Base-by-base conservation (phyloP, 2,113 vertebrate species). In the Nesogale talazaci region DNA sequence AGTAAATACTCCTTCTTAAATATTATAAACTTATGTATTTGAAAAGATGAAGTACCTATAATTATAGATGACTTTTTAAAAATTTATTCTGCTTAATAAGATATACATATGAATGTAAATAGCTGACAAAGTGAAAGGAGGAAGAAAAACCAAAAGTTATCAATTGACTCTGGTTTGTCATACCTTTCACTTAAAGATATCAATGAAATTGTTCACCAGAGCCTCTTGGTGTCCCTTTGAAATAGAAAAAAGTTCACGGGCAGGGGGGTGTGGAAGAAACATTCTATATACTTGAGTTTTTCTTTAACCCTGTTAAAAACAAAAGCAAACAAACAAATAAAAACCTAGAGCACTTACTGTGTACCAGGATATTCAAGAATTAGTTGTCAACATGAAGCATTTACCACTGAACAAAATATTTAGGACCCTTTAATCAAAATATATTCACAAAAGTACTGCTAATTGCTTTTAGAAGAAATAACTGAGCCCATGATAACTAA, bases 401-500 rank as follows among this genome's bases (percentile, higher is more conserved):
- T 94, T 97, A 95, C 75, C 77, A 95, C 23, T 23, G 25, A 95
- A 56, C 12, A 94, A 75, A 90, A 52, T 70, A 90, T 59, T 94
- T 90, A 67, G 57, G 87, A 36, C 65, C 46, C 29, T 94, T 88
- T 31, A 27, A 85, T 88, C 2, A 7, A 95, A 89, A 89, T 74
- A 11, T 40, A 29, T 77, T 89, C 3, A 91, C 84, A 16, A 96
- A 77, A 95, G 67, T 56, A 81, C 88, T 40, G 86, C 81, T 81
- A 82, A 92, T 92, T 93, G 25, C n/a, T 23, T 67, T 78, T 83
- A 94, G 69, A 57, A 95, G 74, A 96, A 97, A 91, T 65, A 93
- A 91, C 10, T 96, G 96, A 92, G 57, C 89, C 40, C 57, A 23
- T n/a, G 15, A 96, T 81, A 86, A 92, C 31, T 91, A 96, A 94